phyloP scores from a whole-genome alignment of 2,113 vertebrate species.

The Mellivora capensis region DNA sequence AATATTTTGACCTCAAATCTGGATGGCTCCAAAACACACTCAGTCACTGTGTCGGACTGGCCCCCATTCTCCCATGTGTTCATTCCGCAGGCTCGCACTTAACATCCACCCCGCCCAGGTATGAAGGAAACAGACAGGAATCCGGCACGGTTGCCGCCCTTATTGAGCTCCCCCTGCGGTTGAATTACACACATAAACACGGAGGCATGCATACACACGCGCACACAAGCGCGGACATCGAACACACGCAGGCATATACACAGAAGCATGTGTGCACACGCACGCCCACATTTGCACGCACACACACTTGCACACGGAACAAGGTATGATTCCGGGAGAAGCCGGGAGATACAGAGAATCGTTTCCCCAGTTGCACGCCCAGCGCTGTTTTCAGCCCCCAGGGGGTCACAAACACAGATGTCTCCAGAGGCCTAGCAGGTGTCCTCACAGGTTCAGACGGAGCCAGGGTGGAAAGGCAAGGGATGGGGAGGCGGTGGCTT shows the following conservation, averaged over 20 bases:
- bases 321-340: neutral
- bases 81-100: neutral
- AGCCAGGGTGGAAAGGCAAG: neutral
- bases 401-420: no score
- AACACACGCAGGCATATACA: fast-evolving
- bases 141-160: neutral
- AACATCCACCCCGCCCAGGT: neutral
- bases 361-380: neutral
- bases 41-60: neutral
- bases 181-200: neutral
- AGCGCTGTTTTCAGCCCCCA: neutral
- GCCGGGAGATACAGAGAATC: neutral
- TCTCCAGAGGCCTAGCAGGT: neutral
- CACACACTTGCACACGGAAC: neutral
- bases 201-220: fast-evolving
- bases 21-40: neutral
- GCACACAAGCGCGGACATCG: fast-evolving
- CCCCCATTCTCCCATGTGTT: no score
- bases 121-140: neutral
- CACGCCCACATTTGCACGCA: no score
- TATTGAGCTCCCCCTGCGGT: neutral
- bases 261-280: fast-evolving
- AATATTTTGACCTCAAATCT: neutral
- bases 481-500: fast-evolving
- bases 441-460: neutral